phyloP scores from a whole-genome alignment of 2,888 invertebrate species.

The Catocala sponsa region DNA sequence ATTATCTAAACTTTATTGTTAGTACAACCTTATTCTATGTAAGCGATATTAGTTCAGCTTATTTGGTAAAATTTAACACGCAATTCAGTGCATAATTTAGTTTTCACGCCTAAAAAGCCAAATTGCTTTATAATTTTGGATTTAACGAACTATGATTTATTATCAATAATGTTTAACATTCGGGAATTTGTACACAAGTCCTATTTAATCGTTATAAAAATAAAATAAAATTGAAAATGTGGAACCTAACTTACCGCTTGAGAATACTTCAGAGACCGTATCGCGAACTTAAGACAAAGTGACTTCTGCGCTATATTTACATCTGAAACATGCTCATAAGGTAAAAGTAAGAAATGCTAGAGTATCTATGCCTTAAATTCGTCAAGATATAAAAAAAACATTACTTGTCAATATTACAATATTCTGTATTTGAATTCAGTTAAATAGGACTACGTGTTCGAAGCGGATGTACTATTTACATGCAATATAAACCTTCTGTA shows the following conservation, averaged over 20 bases:
- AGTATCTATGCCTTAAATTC: too few relatives aligned
- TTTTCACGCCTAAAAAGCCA: slow-evolving; percentile 68
- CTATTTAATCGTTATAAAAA: slow-evolving; percentile 18
- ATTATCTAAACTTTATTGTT: slow-evolving; percentile 45
- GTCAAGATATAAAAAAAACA: not conserved
- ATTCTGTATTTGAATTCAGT: slow-evolving; percentile 2
- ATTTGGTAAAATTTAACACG: slow-evolving; percentile 62
- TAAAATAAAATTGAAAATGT: not conserved
- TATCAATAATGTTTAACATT: slow-evolving; percentile 25
- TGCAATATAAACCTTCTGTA: slow-evolving; percentile 49
- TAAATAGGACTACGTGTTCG: slow-evolving; percentile 5
- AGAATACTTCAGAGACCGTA: not conserved
- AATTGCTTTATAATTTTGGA: slow-evolving; percentile 59
- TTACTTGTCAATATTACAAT: not conserved
- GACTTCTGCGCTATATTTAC: too few relatives aligned
- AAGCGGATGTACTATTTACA: slow-evolving; percentile 33
- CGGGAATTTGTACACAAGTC: not conserved
- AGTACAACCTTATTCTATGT: slow-evolving; percentile 61
- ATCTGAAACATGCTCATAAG: too few relatives aligned
- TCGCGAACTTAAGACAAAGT: slow-evolving; percentile 7
- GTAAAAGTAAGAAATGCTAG: too few relatives aligned
- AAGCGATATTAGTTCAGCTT: slow-evolving; percentile 58
- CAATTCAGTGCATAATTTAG: slow-evolving; percentile 53
- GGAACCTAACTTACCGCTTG: not conserved
- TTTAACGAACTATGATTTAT: slow-evolving; percentile 35